Base-by-base conservation (phyloP, 23 tunicate species). In the Phallusia fumigata region DNA sequence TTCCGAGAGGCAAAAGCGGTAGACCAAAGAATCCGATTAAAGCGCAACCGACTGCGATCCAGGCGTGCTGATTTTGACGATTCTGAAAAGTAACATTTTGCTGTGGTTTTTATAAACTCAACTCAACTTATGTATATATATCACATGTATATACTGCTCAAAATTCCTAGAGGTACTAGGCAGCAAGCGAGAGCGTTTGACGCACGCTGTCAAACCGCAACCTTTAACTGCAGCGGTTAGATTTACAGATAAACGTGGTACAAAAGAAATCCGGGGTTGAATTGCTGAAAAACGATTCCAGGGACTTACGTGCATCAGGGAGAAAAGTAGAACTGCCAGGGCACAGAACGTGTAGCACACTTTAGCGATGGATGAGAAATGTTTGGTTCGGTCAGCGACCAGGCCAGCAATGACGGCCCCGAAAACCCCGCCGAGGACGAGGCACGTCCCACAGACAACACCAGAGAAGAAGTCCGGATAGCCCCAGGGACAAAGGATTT, bases 401-500 rank as follows among this genome's bases (percentile, higher is more conserved):
- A 69, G 58, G 18, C 89, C 86, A 33, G 84, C 87, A 18, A 90
- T 65, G 26, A 77, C 35, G 36, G 87, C 90, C 11, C 90, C 90
- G 18, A 86, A 74, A 36, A 90, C 79, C 53, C 95, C 96, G 2
- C 79, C 87, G 18, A 76, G 75, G 28, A 86, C 84, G 3, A 90
- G 76, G 32, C 82, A 69, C 15, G 90, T 50, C 33, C 81, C 89
- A 53, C 95, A 90, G 18, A 90, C 87, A 11, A 85, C 82, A 11
- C 90, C 90, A 0, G 90, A 52, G 49, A 90, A 90, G 73, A 73
- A 77, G 79, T 78, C 83, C 64, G 80, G 32, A 83, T 90, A 90
- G 52, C 95, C 95, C 90, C 86, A 82, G 21, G 95, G 95, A 65
- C 95, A 90, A 15, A 90, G 84, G 18, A 90, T 86, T 75, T 90